phyloP scores from a whole-genome alignment of 2,797 vertebrate species.

The Netta rufina region DNA sequence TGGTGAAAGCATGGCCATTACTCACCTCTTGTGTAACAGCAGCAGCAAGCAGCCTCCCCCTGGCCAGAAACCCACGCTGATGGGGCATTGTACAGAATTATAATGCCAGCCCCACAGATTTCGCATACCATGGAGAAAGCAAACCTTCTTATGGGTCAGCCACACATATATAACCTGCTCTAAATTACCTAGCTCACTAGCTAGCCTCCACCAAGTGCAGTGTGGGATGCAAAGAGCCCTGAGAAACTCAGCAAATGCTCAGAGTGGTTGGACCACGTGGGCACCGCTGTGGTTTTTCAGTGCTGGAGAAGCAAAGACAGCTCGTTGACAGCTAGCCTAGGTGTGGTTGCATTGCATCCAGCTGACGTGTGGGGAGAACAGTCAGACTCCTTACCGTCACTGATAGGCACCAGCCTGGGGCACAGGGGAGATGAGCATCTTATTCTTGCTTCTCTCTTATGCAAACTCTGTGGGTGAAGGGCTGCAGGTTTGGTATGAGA shows the following conservation, averaged over 20 bases:
- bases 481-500: too few species aligned
- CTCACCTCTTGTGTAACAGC: neutral
- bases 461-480: too few species aligned
- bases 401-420: too few species aligned
- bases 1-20: rapidly evolving
- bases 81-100: neutral
- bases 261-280: rapidly evolving
- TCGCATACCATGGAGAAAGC: neutral
- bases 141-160: neutral
- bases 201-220: neutral
- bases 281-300: neutral
- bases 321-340: neutral
- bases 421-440: too few species aligned
- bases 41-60: neutral
- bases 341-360: rapidly evolving
- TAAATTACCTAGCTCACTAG: neutral
- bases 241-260: neutral
- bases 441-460: too few species aligned
- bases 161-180: rapidly evolving
- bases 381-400: too few species aligned
- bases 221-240: neutral
- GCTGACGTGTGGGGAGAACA: too few species aligned
- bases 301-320: neutral
- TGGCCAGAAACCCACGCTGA: neutral
- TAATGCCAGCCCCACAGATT: neutral